phyloP scores from a whole-genome alignment of 2,113 vertebrate species.

The Ardeotis arabs region DNA sequence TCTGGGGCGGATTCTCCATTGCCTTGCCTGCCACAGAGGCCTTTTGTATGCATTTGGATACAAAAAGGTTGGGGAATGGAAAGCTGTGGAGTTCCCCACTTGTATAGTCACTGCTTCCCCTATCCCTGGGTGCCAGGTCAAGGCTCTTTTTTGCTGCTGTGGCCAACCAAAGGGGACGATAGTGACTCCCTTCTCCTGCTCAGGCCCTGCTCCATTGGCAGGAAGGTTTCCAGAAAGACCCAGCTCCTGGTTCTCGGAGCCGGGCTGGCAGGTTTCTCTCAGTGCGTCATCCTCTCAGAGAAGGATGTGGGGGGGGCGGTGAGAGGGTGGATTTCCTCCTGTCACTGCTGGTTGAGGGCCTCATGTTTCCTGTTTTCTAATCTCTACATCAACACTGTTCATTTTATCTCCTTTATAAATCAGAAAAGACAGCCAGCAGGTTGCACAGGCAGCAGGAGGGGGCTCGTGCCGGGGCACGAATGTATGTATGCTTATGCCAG shows the following conservation, averaged over 20 bases:
- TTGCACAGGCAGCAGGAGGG: slow-evolving; percentile 28
- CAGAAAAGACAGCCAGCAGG: not conserved
- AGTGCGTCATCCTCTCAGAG: slow-evolving; percentile 18
- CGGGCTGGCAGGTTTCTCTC: not conserved
- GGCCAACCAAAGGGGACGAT: not conserved
- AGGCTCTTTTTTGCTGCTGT: not conserved
- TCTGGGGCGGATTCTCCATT: not conserved
- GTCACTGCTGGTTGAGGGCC: slow-evolving; percentile 35
- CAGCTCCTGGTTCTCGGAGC: slow-evolving; percentile 2
- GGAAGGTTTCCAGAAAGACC: slow-evolving; percentile 27
- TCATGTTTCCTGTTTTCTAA: slow-evolving; percentile 75
- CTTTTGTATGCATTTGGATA: not conserved
- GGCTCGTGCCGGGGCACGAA: not conserved
- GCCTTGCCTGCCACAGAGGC: not conserved
- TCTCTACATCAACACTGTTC: slow-evolving; percentile 57
- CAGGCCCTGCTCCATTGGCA: not conserved
- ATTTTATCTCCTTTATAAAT: slow-evolving; percentile 57
- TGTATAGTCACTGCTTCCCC: not conserved
- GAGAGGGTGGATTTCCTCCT: slow-evolving; percentile 63
- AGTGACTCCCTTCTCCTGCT: not conserved
- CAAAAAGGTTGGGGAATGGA: not conserved
- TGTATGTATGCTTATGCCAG: not conserved
- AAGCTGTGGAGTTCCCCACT: not conserved
- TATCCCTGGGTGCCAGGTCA: not conserved
- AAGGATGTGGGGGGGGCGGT: not conserved